Evolutionary conservation across 2,113 vertebrate genomes (phyloP).

Genomic region (Xenopus laevis): DNA sequence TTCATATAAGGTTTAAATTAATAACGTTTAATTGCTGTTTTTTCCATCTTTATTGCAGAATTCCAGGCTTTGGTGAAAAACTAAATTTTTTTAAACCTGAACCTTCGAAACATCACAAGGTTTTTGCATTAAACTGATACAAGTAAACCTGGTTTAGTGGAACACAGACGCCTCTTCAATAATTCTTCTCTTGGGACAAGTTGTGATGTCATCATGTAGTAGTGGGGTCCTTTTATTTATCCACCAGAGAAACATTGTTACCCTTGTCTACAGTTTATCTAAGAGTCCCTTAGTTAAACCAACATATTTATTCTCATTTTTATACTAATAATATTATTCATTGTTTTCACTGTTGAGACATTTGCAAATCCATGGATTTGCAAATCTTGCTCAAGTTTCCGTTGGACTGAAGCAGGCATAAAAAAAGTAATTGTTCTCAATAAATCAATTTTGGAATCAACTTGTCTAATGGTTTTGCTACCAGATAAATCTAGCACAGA

Average conservation of each 20-base stretch:
- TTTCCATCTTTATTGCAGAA: constrained; percentile 50
- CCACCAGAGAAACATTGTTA: constrained; percentile 13
- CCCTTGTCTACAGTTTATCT: not conserved
- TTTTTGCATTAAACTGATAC: constrained; percentile 1
- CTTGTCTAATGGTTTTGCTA: not conserved
- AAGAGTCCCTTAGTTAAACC: not conserved
- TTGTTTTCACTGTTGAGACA: constrained; percentile 18
- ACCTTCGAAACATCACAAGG: not conserved
- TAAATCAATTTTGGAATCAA: constrained; percentile 30
- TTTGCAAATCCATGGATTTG: not conserved
- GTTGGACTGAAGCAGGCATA: constrained; percentile 4
- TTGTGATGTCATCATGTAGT: not conserved
- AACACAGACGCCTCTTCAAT: not conserved
- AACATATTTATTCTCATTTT: constrained; percentile 44
- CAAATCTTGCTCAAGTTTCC: constrained; percentile 2
- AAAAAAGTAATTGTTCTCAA: constrained; percentile 22
- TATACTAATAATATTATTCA: constrained; percentile 40
- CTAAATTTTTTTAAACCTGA: constrained; percentile 44
- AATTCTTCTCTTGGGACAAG: not conserved
- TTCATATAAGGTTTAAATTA: too few species aligned
- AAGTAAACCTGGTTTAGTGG: constrained; percentile 5
- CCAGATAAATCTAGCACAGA: too few species aligned
- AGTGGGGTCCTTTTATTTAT: not conserved
- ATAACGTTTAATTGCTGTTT: too few species aligned
- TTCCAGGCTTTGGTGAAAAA: constrained; percentile 56